phyloP scores from a whole-genome alignment of 2,888 invertebrate species.

The Acrobasis consociella region DNA sequence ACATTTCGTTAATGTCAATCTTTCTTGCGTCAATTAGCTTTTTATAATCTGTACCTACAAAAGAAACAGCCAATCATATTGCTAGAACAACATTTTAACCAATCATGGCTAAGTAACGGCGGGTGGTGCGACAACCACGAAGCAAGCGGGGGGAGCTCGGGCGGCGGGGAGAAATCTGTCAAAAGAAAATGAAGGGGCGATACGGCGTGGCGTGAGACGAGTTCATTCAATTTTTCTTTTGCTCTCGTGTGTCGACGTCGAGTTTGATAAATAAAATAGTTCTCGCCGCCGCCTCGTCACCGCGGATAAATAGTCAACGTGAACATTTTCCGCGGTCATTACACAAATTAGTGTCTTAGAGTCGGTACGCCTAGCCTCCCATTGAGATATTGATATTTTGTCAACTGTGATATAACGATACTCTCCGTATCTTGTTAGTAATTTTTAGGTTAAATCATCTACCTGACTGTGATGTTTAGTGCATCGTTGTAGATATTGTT shows the following conservation, averaged over 20 bases:
- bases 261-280: slow-evolving; percentile 43
- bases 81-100: background rate
- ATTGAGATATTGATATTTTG: slow-evolving; percentile 66
- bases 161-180: slow-evolving; percentile 11
- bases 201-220: slow-evolving; percentile 54
- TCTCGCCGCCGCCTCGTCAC: slow-evolving; percentile 62
- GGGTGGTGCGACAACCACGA: background rate
- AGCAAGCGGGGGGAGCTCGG: background rate
- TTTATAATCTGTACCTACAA: slow-evolving; percentile 3
- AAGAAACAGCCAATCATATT: background rate
- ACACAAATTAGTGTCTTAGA: slow-evolving; percentile 54
- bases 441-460: slow-evolving; percentile 71
- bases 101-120: slow-evolving; percentile 2
- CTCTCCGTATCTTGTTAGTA: slow-evolving; percentile 58
- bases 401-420: slow-evolving; percentile 76
- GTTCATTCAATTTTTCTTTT: slow-evolving; percentile 64
- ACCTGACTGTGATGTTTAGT: slow-evolving; percentile 69
- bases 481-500: slow-evolving; percentile 47
- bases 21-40: background rate
- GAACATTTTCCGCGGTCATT: slow-evolving; percentile 61
- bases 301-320: slow-evolving; percentile 69
- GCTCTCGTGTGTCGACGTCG: slow-evolving; percentile 48
- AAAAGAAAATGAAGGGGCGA: slow-evolving; percentile 48
- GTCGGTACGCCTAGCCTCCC: slow-evolving; percentile 61
- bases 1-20: no score